Evolutionary conservation across 2,888 invertebrate species (phyloP).

Genomic region (Pediacus dermestoides): DNA sequence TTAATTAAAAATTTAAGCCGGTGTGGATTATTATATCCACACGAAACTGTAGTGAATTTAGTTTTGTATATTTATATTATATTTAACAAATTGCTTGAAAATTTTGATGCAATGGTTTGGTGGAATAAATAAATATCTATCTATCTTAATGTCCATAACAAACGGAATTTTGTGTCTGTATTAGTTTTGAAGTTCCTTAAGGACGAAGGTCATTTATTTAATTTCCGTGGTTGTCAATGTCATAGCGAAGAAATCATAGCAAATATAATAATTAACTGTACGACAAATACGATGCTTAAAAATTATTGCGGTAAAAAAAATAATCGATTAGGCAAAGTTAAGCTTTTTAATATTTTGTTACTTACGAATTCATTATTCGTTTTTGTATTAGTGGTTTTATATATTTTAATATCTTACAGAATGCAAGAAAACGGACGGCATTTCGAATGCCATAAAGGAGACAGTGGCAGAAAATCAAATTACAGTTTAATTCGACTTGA

Average conservation of each 20-base stretch:
- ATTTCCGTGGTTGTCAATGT: not conserved
- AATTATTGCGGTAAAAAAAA: constrained; percentile 4
- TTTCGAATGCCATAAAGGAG: too few species aligned
- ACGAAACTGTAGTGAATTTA: too few species aligned
- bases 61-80: too few species aligned
- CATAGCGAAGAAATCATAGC: not conserved
- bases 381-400: too few species aligned
- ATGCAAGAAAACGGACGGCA: too few species aligned
- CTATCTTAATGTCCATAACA: not conserved
- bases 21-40: too few species aligned
- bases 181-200: not conserved
- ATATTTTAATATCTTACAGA: too few species aligned
- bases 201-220: not conserved
- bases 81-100: not conserved
- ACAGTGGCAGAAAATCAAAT: too few species aligned
- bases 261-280: not conserved
- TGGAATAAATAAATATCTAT: not conserved
- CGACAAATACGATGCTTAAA: not conserved
- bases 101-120: constrained; percentile 2
- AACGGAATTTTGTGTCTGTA: too few species aligned
- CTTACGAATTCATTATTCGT: too few species aligned
- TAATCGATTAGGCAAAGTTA: constrained; percentile 41
- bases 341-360: too few species aligned
- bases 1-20: constrained; percentile 1
- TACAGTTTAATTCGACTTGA: too few species aligned